Base-by-base conservation (phyloP, 2,113 vertebrate genomes). In the Passer domesticus region DNA sequence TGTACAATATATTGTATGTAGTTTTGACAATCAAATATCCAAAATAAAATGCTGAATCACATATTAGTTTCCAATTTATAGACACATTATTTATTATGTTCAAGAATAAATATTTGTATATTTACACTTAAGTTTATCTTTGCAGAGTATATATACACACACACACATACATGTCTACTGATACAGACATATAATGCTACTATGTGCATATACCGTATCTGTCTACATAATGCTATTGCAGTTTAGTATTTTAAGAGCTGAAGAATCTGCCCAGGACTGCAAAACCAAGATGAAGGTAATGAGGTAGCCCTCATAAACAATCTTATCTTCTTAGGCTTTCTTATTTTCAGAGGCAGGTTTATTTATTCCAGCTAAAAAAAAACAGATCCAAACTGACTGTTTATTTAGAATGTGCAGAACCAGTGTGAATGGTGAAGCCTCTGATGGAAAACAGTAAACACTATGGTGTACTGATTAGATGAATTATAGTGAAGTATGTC, bases 401-500 rank as follows among this genome's bases (percentile, higher is more conserved):
- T 72, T 83, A 46, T 83, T 94, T 95, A 46, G 68, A 92, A 77
- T 44, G 3, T 33, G 37, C n/a, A 74, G 27, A 70, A 59, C 3
- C 35, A 2, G 19, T 87, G 6, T 55, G 20, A 94, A 87, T 24
- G 83, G 56, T 15, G 91, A 94, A 96, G 28, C 1, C 9, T 85
- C 35, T 37, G 35, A 37, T 37, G 35, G 35, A 37, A 92, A 93
- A 87, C 58, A 72, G 35, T 7, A 92, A 93, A 87, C 58, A 72
- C 6, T 75, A 49, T n/a, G 31, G 46, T 93, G 56, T 90, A 87
- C 28, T 95, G 52, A 72, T 66, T 84, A 93, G 44, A 30, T 85
- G 59, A 94, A 93, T 96, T 95, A 69, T 90, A 49, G 39, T 64
- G 62, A 49, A 95, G 44, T 10, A 53, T 81, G 44, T 79, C 60